Conservation (phyloP, 2,797 vertebrate genomes). For the Harpagifer antarcticus region DNA sequence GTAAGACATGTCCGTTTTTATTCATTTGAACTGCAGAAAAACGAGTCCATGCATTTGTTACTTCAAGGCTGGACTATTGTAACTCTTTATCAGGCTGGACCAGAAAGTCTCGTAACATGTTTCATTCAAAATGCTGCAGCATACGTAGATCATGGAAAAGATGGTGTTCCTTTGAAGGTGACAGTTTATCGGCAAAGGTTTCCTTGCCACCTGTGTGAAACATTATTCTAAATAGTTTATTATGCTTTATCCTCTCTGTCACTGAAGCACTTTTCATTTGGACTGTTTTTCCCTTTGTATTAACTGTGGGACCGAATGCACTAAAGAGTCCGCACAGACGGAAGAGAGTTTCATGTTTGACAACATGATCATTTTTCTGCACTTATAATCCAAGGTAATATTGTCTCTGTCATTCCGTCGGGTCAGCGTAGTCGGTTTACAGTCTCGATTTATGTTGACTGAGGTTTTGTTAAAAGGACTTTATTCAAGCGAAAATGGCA, state of each 20-base stretch:
- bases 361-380: conserved; percentile 17
- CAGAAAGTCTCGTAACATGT: no score
- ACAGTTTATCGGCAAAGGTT: conserved; percentile 4
- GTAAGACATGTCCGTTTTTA: background rate
- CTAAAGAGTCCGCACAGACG: conserved; percentile 18
- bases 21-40: background rate
- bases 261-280: conserved; percentile 75
- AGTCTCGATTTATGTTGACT: conserved; percentile 4
- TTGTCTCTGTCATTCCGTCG: conserved; percentile 6
- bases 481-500: background rate
- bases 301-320: conserved; percentile 51
- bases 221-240: conserved; percentile 19
- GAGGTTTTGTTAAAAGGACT: background rate
- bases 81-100: no score
- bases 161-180: background rate
- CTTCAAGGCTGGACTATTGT: no score
- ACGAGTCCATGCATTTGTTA: no score
- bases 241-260: conserved; percentile 42
- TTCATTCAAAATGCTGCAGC: no score
- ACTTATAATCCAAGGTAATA: conserved; percentile 3
- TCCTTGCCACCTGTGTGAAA: background rate
- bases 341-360: background rate
- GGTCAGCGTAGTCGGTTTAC: conserved; percentile 17
- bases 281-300: conserved; percentile 28
- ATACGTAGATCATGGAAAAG: no score